A percentile compares a stretch with the other conserved stretches of the same genome.
phyloP scores from a whole-genome alignment of 35 echinoderm and acorn worm species.

The Apostichopus californicus region DNA sequence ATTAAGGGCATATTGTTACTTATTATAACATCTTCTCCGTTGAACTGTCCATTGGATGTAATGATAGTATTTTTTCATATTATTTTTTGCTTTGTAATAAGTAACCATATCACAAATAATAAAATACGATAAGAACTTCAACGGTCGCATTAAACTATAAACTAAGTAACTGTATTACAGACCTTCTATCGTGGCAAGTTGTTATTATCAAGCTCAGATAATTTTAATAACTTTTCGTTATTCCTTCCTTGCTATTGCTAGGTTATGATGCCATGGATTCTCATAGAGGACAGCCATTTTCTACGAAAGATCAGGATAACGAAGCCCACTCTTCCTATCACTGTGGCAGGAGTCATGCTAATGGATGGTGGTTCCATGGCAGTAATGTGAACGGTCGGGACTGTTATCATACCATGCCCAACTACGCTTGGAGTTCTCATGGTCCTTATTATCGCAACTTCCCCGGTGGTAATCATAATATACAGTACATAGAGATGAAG shows the following conservation, averaged over 20 bases:
- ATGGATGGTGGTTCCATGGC: conserved; percentile 14
- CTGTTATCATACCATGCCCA: not conserved
- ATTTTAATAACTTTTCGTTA: too few relatives aligned
- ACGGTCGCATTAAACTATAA: too few relatives aligned
- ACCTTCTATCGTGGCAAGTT: too few relatives aligned
- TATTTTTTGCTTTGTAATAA: too few relatives aligned
- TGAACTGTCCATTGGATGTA: too few relatives aligned
- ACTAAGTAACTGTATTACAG: too few relatives aligned
- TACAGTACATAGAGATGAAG: conserved; percentile 11
- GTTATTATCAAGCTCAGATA: too few relatives aligned
- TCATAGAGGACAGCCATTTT: conserved; percentile 36
- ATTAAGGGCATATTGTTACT: too few relatives aligned
- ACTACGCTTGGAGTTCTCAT: not conserved
- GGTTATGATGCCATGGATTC: conserved; percentile 11
- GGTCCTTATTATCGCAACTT: conserved; percentile 7
- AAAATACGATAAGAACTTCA: too few relatives aligned
- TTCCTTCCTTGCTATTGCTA: not conserved
- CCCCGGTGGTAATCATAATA: conserved; percentile 28
- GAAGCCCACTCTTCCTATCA: conserved; percentile 16
- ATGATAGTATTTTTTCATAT: too few relatives aligned
- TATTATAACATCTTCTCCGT: too few relatives aligned
- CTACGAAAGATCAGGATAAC: conserved; percentile 1
- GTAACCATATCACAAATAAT: too few relatives aligned
- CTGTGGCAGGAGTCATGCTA: not conserved
- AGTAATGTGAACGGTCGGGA: not conserved